Base-by-base conservation (phyloP, 2,888 invertebrate species). In the Myopa testacea region DNA sequence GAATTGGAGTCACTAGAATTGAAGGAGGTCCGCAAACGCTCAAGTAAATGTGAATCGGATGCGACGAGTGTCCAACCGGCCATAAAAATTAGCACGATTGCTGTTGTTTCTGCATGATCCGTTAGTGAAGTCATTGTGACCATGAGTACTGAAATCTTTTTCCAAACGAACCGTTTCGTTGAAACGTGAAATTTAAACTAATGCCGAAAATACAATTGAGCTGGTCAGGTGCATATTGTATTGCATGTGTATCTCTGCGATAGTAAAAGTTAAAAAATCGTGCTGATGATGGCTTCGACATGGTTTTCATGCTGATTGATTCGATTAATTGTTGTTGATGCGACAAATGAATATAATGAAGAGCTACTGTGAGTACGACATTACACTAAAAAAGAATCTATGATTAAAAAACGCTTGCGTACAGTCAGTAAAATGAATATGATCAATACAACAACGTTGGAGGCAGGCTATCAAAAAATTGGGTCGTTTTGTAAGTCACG, bases 301-400 rank as follows among this genome's bases (percentile, higher is more conserved):
- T 82, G 83, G 83, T 86, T 88, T 88, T 88, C 87, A 89, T 84
- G 88, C 85, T 85, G 84, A 86, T 87, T 86, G 86, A 84, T 78
- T 87, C 83, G 80, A 80, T 80, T 89, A 88, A 88, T 89, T 89
- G 83, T 80, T 73, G 73, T 58, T 76, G 77, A 75, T 58, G 38
- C 16, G 34, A 34, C 38, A 19, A 52, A 34, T 70, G 55, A n/a
- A n/a, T 1, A 26, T 16, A 70, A 45, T 45, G 26, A 26, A 34
- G 55, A 38, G 69, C 4, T 10, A 34, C 5, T 19, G 65, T 34
- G 55, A 55, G 10, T 55, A n/a, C 50, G 14, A 12, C n/a, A n/a
- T 55, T 55, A 55, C 55, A 55, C 55, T 16, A 55, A 55, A 55
- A 55, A 55, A 16, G 10, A 50, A 50, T 26, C 26, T 26, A 26